These are phyloP conservation scores for Clarias platycephalus DNA, from an alignment of 2,797 vertebrate genomes.

Conservation along the genomic window DNA sequence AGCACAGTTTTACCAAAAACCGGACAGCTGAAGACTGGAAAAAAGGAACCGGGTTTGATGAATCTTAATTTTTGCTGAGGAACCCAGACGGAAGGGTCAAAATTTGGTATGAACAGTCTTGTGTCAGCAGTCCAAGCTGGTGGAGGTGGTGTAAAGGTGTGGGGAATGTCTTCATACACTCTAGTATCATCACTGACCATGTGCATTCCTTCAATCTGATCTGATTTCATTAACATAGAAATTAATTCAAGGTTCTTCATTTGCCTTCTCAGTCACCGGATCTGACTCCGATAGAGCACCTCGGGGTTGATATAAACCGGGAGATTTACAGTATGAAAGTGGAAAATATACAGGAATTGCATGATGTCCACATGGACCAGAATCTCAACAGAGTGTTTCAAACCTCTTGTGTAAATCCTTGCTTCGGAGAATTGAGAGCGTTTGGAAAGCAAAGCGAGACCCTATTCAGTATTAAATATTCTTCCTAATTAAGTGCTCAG, in stretches of 20 bases:
- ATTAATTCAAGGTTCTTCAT: background rate
- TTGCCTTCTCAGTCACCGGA: background rate
- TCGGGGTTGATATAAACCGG: background rate
- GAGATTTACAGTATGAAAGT: background rate
- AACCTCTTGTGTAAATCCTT: background rate
- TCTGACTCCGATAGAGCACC: background rate
- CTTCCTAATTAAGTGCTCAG: background rate
- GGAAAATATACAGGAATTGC: background rate
- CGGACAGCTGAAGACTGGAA: too few species aligned
- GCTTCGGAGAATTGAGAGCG: background rate
- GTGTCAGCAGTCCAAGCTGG: too few species aligned
- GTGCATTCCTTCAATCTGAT: too few species aligned
- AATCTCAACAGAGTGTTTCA: background rate
- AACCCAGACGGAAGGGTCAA: too few species aligned
- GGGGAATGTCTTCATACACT: too few species aligned
- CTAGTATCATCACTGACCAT: too few species aligned
- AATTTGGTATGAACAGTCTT: too few species aligned
- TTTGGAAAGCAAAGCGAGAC: background rate
- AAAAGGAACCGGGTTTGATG: too few species aligned
- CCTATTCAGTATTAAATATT: background rate
- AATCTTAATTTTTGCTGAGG: too few species aligned
- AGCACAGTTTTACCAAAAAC: too few species aligned
- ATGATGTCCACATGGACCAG: background rate
- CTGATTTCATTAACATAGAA: background rate
- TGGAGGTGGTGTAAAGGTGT: too few species aligned